phyloP scores from a whole-genome alignment of 2,113 vertebrate species.

The Tachysurus fulvidraco region DNA sequence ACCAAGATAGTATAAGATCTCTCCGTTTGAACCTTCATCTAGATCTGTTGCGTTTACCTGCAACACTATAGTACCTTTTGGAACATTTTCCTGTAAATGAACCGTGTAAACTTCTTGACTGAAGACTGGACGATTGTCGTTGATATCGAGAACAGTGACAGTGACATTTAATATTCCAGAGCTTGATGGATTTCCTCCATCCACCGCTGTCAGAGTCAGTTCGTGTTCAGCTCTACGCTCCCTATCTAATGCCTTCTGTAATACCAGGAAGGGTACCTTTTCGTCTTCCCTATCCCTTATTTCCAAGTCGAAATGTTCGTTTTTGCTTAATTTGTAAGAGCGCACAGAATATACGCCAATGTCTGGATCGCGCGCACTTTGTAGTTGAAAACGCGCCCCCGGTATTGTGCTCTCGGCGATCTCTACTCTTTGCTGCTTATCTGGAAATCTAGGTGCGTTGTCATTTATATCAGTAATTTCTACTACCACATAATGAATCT shows the following conservation, averaged over 20 bases:
- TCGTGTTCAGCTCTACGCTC: slow-evolving; percentile 54
- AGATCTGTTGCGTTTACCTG: slow-evolving; percentile 66
- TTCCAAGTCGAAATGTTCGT: slow-evolving; percentile 66
- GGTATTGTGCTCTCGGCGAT: slow-evolving; percentile 50
- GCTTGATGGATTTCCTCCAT: slow-evolving; percentile 66
- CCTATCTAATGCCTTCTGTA: slow-evolving; percentile 67
- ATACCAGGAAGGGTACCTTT: slow-evolving; percentile 65
- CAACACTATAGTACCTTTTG: slow-evolving; percentile 52
- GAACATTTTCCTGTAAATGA: slow-evolving; percentile 62
- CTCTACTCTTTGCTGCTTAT: slow-evolving; percentile 58
- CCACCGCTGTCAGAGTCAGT: slow-evolving; percentile 59
- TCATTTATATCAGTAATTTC: slow-evolving; percentile 70
- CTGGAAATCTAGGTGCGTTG: slow-evolving; percentile 61
- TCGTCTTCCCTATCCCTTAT: slow-evolving; percentile 62
- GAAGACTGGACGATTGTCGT: slow-evolving; percentile 69
- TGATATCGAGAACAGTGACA: slow-evolving; percentile 61
- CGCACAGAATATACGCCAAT: slow-evolving; percentile 55
- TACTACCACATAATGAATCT: slow-evolving; percentile 67
- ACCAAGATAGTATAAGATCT: slow-evolving; percentile 62
- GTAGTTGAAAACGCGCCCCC: slow-evolving; percentile 62
- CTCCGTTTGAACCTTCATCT: slow-evolving; percentile 62
- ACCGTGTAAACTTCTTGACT: slow-evolving; percentile 63
- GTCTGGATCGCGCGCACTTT: slow-evolving; percentile 61
- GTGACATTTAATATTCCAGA: slow-evolving; percentile 65
- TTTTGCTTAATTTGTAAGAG: slow-evolving; percentile 63